Base-by-base conservation (phyloP, 1,140 invertebrate species). In the Anadara kagoshimensis region DNA sequence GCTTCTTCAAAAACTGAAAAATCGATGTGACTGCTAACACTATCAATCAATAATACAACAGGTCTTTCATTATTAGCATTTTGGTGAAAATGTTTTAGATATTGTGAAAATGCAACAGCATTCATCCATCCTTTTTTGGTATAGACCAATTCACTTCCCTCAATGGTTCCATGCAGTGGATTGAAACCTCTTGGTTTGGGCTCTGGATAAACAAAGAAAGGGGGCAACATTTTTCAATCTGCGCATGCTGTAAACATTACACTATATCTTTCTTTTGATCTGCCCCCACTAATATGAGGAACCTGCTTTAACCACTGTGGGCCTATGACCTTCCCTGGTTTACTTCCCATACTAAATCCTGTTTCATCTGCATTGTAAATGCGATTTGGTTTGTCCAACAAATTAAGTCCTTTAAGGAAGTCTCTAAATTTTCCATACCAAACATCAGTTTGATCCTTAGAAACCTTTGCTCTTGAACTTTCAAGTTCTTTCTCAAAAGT, bases 321-420 rank as follows among this genome's bases (percentile, higher is more conserved):
- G 14, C 73, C 53, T 45, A 69, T 51, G 7, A 69, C 73, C 44
- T 65, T 75, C 16, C 22, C 45, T 7, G 44, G 16, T 12, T 58
- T 70, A 43, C 73, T 62, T 20, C 67, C 59, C 67, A 69, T 69
- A 24, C 14, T 56, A 47, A 69, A 69, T 44, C 67, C 67, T 41
- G 67, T 58, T 41, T 69, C 67, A 59, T 69, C 67, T 20, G 69
- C 69, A 72, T 72, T 66, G 14, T 26, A 72, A 36, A 72, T 65
- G 18, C 24, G 18, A 5, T 4, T 36, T 65, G 59, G 69, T 65
- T 62, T 49, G 18, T 66, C 70, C 18, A 73, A 18, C 5, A 65
- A 29, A 53, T 36, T 53, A 43, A 20, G 56, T 16, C 8, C 26
- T 18, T 22, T 41, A 10, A 73, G 49, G n/a, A 73, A 66, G 26